Evolutionary conservation across 2,888 invertebrate genomes (phyloP).

Genomic region (Drosophila kuntzei): DNA sequence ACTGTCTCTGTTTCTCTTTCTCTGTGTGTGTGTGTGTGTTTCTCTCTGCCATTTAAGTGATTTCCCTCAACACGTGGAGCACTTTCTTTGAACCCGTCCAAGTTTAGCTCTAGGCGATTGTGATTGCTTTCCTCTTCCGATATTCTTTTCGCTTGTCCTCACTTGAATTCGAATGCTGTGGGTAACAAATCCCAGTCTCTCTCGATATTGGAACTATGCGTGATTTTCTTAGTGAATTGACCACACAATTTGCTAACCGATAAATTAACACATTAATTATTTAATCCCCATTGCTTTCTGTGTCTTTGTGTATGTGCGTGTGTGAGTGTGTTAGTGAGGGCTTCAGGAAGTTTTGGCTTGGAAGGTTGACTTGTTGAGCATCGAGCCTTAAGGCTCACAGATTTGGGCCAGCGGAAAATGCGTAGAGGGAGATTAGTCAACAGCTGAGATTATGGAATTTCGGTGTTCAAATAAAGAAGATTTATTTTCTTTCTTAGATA

Average conservation of each 20-base stretch:
- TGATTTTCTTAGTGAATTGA: conserved; percentile 74
- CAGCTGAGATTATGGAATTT: conserved; percentile 32
- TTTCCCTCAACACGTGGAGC: conserved; percentile 62
- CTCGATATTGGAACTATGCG: conserved; percentile 53
- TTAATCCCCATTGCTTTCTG: conserved; percentile 44
- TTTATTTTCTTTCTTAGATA: neutral
- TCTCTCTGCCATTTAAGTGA: conserved; percentile 59
- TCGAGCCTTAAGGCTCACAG: conserved; percentile 14
- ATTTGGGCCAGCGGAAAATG: conserved; percentile 17
- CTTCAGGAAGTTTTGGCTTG: conserved; percentile 2
- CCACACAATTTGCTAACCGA: conserved; percentile 81
- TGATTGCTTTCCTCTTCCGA: conserved; percentile 54
- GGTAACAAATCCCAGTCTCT: conserved; percentile 12
- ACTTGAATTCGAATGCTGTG: conserved; percentile 44
- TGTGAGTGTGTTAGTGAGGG: conserved; percentile 15
- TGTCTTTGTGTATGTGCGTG: conserved; percentile 3
- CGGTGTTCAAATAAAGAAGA: neutral
- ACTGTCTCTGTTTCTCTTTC: conserved; percentile 5
- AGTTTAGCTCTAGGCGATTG: conserved; percentile 33
- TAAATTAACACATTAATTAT: conserved; percentile 82
- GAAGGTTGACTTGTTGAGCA: conserved; percentile 46
- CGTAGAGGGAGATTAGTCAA: neutral
- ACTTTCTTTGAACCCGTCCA: conserved; percentile 14
- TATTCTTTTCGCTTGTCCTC: conserved; percentile 64
- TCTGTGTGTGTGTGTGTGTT: neutral